These are phyloP conservation scores for Diglossa cyanea DNA, from an alignment of 2,797 vertebrate species.

Conservation along the genomic window DNA sequence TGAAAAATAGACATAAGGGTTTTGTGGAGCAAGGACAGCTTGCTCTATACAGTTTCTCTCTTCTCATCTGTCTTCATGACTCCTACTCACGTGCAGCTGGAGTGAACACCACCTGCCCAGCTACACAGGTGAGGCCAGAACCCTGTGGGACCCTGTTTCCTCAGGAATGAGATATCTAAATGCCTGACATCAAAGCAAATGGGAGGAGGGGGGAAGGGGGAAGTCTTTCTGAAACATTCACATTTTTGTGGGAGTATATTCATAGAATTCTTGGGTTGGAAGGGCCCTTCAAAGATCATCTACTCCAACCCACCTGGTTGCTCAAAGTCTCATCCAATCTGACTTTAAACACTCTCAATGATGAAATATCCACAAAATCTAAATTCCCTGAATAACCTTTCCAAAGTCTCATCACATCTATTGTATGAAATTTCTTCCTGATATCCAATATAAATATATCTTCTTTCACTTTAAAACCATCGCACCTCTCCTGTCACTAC, in stretches of 20 bases:
- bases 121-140: not conserved
- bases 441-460: not conserved
- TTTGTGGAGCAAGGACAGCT: not conserved
- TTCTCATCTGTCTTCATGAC: not conserved
- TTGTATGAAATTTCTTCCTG: not conserved
- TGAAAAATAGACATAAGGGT: not conserved
- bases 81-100: not conserved
- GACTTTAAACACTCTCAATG: not conserved
- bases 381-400: not conserved
- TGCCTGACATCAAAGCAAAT: not conserved
- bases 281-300: not conserved
- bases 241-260: not conserved
- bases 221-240: not conserved
- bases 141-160: not conserved
- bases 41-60: not conserved
- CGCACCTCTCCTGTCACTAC: not conserved
- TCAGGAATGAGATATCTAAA: not conserved
- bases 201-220: rapidly evolving
- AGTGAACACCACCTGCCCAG: not conserved
- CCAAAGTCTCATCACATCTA: not conserved
- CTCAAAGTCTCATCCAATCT: not conserved
- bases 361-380: not conserved
- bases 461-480: not conserved
- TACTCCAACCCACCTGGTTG: rapidly evolving
- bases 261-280: not conserved